Evolutionary conservation across 2,888 invertebrate species (phyloP).

Genomic region (Mythimna albipuncta): DNA sequence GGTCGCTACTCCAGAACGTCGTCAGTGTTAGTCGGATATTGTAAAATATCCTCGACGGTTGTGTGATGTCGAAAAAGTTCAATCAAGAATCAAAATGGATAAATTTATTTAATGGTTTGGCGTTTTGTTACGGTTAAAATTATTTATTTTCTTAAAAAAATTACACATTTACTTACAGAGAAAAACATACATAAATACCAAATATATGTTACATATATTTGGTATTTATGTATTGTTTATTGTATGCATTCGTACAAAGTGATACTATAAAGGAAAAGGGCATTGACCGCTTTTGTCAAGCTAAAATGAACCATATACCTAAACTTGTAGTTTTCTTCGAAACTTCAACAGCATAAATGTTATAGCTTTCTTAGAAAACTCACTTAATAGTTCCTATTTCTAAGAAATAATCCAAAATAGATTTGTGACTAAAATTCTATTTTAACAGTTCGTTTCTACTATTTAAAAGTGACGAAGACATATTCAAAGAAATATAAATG

Average conservation of each 20-base stretch:
- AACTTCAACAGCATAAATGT: neutral
- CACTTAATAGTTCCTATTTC: neutral
- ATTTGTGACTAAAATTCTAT: constrained; percentile 33
- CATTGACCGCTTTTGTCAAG: neutral
- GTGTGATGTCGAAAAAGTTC: no score
- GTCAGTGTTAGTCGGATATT: no score
- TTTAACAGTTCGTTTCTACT: constrained; percentile 6
- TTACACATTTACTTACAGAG: no score
- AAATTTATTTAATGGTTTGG: no score
- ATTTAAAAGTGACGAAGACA: constrained; percentile 16
- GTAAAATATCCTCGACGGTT: no score
- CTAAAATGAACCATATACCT: neutral
- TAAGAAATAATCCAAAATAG: constrained; percentile 40
- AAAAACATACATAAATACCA: no score
- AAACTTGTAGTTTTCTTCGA: neutral
- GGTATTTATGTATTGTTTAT: neutral
- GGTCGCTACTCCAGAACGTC: no score
- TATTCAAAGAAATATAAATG: constrained; percentile 38
- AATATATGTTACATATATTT: no score
- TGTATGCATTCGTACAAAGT: neutral
- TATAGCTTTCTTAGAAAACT: constrained; percentile 6
- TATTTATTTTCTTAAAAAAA: no score
- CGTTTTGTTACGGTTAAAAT: no score
- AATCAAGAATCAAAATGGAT: no score
- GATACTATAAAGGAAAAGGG: neutral